These are phyloP conservation scores for Calliphora vomitoria DNA, from an alignment of 2,888 invertebrate species.

Conservation along the genomic window DNA sequence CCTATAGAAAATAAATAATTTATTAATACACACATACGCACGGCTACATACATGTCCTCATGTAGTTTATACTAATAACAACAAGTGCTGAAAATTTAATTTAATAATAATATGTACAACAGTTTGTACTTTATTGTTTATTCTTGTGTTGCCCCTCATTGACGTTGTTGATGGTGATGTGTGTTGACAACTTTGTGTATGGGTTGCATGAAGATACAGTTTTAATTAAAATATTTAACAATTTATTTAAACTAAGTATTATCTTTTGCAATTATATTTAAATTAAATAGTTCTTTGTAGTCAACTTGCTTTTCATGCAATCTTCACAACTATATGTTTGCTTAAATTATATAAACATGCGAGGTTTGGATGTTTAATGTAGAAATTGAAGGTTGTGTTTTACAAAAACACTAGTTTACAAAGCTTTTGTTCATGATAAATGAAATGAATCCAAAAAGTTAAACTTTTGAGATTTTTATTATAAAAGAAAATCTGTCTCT, in stretches of 20 bases:
- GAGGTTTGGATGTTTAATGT: not conserved
- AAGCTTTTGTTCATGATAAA: no score
- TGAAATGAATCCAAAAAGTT: no score
- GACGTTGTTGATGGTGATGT: not conserved
- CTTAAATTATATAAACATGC: not conserved
- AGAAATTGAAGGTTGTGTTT: no score
- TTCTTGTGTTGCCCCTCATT: not conserved
- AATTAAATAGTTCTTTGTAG: constrained; percentile 37
- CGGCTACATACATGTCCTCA: not conserved
- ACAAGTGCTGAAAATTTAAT: constrained; percentile 50
- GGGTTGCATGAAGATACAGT: constrained; percentile 17
- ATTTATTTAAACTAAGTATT: constrained; percentile 52
- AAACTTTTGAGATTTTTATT: no score
- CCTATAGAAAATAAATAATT: constrained; percentile 48
- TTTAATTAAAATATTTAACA: constrained; percentile 66
- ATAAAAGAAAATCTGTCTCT: no score
- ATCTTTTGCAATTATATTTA: constrained; percentile 45
- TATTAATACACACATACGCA: constrained; percentile 26
- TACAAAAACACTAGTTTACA: no score
- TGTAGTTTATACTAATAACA: not conserved
- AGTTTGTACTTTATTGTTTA: constrained; percentile 25
- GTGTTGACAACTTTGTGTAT: constrained; percentile 17
- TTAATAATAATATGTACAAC: constrained; percentile 44
- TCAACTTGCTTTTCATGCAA: constrained; percentile 10
- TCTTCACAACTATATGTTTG: not conserved